Percentiles rank a stretch among this genome's conserved stretches.
These are phyloP conservation scores for Antheraea yamamai DNA, from an alignment of 2,888 invertebrate species.

Conservation along the genomic window DNA sequence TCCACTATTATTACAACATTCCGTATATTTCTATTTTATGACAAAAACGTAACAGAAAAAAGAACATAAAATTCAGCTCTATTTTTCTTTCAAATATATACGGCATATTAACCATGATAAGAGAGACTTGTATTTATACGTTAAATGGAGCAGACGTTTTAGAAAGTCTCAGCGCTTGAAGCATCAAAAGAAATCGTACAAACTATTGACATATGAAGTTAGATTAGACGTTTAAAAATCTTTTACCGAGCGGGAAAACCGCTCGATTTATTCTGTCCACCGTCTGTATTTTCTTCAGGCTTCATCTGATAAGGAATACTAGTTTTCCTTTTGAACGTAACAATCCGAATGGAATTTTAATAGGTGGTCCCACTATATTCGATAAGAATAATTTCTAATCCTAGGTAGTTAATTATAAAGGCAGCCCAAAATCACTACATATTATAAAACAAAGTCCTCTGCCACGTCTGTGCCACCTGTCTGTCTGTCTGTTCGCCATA, in stretches of 20 bases:
- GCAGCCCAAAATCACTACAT: no score
- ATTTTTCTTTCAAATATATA: neutral
- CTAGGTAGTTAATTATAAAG: no score
- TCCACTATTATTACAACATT: no score
- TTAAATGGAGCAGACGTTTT: neutral
- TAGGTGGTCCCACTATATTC: no score
- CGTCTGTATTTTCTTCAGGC: neutral
- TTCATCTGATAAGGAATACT: conserved; percentile 10
- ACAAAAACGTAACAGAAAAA: no score
- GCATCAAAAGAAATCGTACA: conserved; percentile 14
- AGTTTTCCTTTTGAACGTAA: neutral
- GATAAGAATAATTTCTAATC: no score
- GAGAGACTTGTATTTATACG: neutral
- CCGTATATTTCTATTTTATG: no score
- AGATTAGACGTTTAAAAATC: conserved; percentile 26
- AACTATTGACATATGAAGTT: conserved; percentile 14
- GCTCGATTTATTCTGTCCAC: neutral
- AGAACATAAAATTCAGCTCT: neutral
- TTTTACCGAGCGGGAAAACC: neutral
- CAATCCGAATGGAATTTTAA: neutral
- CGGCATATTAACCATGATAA: neutral
- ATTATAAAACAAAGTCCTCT: no score
- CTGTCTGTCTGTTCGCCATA: no score
- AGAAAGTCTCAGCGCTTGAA: neutral
- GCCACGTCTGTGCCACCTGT: no score